Evolutionary conservation across 1,140 invertebrate species (phyloP), one percentile per base, ranked within the genome.

Genomic region (Andrena cerasifolii): DNA sequence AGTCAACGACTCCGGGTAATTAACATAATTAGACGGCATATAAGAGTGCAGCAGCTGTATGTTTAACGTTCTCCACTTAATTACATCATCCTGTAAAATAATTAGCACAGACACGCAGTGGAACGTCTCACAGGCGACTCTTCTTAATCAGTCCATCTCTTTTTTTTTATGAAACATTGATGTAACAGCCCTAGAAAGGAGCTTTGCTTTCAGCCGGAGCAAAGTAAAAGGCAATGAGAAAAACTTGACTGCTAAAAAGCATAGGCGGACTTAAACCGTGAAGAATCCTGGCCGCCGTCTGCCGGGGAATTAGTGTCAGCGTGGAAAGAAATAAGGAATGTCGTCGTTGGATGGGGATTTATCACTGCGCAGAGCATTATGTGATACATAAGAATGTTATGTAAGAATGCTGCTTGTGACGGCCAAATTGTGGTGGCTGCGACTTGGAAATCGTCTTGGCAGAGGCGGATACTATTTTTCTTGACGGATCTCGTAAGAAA

Each of bases 381-480:
- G n/a, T 10, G 18, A 21, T 36, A 56, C 62, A 36, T 47, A 58
- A 47, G 72, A 75, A 36, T 58, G 40, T 68, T 75, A 47, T 24
- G 36, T 53, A 74, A 24, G 40, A 56, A 24, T 45, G 51, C 12
- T 45, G 28, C 45, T 54, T 12, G 21, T 68, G 40, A 5, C 18
- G 14, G 36, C 49, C 40, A 45, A 75, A 53, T 12, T 49, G 3
- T 36, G 21, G 40, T 21, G 3, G 49, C 33, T 16, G 63, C 16
- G 47, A 40, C 56, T 73, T 62, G 70, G 16, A 2, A 75, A 75
- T 67, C 43, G 28, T 56, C 36, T 58, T 68, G 73, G 40, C 53
- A 58, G 63, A 58, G 43, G 12, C 53, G n/a, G 21, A 36, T 36
- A 24, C 40, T 12, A 28, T 58, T 56, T 24, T 67, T 40, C 45